Evolutionary conservation across 2,113 vertebrate species (phyloP).

Genomic region (Tetrax tetrax): DNA sequence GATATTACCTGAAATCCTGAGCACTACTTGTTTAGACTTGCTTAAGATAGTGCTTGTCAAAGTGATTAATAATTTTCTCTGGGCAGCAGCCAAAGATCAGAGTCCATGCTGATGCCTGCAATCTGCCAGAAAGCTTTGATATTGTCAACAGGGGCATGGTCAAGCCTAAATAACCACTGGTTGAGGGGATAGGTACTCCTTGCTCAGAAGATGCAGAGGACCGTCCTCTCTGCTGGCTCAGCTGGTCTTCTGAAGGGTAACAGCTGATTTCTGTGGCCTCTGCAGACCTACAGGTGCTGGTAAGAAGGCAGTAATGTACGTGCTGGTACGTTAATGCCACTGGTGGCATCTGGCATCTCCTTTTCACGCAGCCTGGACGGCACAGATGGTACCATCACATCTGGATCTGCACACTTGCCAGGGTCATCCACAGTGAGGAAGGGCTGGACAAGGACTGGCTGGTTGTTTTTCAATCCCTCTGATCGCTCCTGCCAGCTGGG

Average conservation of each 20-base stretch:
- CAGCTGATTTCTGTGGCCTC: background rate
- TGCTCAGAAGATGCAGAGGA: background rate
- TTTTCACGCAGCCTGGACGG: rapidly evolving
- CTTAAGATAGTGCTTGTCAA: background rate
- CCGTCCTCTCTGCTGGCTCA: background rate
- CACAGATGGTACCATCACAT: background rate
- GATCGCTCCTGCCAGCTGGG: background rate
- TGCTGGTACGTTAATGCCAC: background rate
- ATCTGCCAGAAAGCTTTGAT: constrained; percentile 6
- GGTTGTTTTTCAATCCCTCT: background rate
- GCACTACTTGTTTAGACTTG: background rate
- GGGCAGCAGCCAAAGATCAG: constrained; percentile 31
- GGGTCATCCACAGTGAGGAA: background rate
- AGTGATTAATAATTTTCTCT: constrained; percentile 14
- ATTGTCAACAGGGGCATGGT: background rate
- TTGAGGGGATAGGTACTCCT: background rate
- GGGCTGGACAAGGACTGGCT: background rate
- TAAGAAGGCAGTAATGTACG: background rate
- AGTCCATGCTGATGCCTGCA: background rate
- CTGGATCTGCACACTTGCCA: background rate
- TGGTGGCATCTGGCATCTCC: background rate
- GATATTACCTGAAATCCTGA: background rate
- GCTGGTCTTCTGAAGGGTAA: background rate
- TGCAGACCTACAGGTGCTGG: background rate
- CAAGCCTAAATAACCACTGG: background rate